These are phyloP conservation scores for Peribatodes rhomboidaria DNA, from an alignment of 2,888 invertebrate species.

Conservation along the genomic window DNA sequence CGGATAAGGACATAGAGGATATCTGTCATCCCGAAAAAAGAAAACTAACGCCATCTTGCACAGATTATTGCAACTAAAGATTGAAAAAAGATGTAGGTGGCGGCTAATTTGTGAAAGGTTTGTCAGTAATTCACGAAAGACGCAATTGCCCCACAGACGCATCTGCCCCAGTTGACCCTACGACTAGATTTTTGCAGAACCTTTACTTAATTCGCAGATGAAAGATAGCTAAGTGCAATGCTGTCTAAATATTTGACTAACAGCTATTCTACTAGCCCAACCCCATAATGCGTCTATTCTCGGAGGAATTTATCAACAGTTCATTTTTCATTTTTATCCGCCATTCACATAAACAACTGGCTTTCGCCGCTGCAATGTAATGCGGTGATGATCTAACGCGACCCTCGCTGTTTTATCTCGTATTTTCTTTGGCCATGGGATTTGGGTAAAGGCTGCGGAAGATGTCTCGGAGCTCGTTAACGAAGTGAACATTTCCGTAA, in stretches of 20 bases:
- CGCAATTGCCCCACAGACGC: too few relatives aligned
- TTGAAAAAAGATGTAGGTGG: too few relatives aligned
- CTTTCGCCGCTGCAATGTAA: slow-evolving; percentile 26
- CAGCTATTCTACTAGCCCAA: slow-evolving; percentile 7
- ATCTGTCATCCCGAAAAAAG: too few relatives aligned
- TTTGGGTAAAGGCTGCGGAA: slow-evolving; percentile 12
- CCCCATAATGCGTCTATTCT: slow-evolving; percentile 36
- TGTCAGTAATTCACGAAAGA: too few relatives aligned
- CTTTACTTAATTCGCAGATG: slow-evolving; percentile 4
- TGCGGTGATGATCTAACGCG: slow-evolving; percentile 29
- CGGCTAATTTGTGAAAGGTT: too few relatives aligned
- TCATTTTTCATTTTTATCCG: slow-evolving; percentile 35
- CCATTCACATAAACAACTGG: slow-evolving; percentile 27
- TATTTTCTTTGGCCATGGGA: slow-evolving; percentile 24
- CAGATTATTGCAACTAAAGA: too few relatives aligned
- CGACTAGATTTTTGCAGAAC: not conserved
- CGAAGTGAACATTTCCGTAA: slow-evolving; percentile 1
- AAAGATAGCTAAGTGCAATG: slow-evolving; percentile 15
- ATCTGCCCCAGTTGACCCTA: too few relatives aligned
- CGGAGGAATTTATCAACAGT: slow-evolving; percentile 35
- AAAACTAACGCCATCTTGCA: too few relatives aligned
- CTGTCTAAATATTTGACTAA: slow-evolving; percentile 25
- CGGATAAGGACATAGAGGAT: too few relatives aligned
- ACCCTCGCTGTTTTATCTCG: slow-evolving; percentile 30
- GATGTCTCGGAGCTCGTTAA: slow-evolving; percentile 14